Evolutionary conservation across 92 coral and sea anemone species (phyloP), one percentile per base, ranked within the genome.

Genomic region (Anthopleura xanthogrammica): DNA sequence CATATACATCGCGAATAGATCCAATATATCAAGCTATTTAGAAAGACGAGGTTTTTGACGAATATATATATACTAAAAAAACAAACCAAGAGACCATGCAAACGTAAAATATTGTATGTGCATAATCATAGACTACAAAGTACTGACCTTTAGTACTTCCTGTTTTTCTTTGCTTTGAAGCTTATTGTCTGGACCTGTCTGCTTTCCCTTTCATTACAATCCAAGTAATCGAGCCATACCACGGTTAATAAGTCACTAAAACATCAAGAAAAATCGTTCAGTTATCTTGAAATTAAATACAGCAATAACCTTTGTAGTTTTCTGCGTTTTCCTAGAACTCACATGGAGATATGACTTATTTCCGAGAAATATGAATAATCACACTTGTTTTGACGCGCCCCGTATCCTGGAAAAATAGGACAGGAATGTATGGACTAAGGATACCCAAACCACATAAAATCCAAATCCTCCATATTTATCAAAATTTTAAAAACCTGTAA

Each of bases 81-180:
- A 0, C 1, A 0, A 29, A 0, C 1, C 36, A 29, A 29, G 36
- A 29, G 36, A 29, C 0, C 36, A 29, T 29, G 36, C 58, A 54
- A 54, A 11, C 58, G 58, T 6, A 54, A 2, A 54, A 62, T 23
- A 20, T 62, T 20, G 2, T 20, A 5, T 62, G 24, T 23, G 7
- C 36, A 62, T n/a, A 62, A 62, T 11, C 19, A 14, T 62, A 62
- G 29, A 62, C 70, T 20, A 20, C 24, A n/a, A 62, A 62, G 12
- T n/a, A 62, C 70, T 62, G 70, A 62, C 70, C 70, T 62, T 23
- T 62, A 29, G 36, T 29, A 62, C 70, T 62, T 62, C 70, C 70
- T 62, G 70, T n/a, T n/a, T 2, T 62, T 14, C 29, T 29, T 20
- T 20, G 70, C 11, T 23, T 23, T 0, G 23, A 20, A 4, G 4